These are phyloP conservation scores for Grallaria varia DNA, from an alignment of 2,113 vertebrate genomes.

Conservation along the genomic window DNA sequence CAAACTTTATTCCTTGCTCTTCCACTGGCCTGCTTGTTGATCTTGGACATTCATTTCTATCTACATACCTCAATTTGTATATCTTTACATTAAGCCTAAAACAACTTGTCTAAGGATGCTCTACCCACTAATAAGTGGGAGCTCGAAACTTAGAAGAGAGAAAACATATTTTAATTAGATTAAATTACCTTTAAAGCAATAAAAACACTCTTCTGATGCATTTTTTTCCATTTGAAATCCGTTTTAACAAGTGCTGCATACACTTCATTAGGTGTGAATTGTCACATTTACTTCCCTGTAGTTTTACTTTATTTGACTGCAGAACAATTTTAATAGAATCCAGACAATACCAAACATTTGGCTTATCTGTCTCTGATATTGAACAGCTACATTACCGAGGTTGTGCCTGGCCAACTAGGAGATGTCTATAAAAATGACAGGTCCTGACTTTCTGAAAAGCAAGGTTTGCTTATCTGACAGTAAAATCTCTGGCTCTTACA, in stretches of 20 bases:
- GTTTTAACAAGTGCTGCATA: not conserved
- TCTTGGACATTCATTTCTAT: not conserved
- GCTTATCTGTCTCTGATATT: not conserved
- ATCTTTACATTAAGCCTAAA: not conserved
- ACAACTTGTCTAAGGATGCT: not conserved
- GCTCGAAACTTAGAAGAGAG: not conserved
- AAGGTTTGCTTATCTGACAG: not conserved
- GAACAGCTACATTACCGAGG: not conserved
- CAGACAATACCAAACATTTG: not conserved
- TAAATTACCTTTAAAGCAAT: not conserved
- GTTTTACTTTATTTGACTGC: not conserved
- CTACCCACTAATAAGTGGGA: not conserved
- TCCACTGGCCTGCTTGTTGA: not conserved
- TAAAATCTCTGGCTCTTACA: constrained; percentile 8
- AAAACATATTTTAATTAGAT: not conserved
- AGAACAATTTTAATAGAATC: not conserved
- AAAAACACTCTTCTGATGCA: not conserved
- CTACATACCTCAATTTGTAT: not conserved
- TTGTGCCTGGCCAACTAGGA: not conserved
- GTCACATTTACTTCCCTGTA: not conserved
- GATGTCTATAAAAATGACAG: not conserved
- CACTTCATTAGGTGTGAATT: not conserved
- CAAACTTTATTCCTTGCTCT: not conserved
- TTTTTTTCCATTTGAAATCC: not conserved
- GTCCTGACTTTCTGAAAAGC: not conserved